Evolutionary conservation across 2,797 vertebrate species (phyloP), one percentile per base, ranked within the genome.

Genomic region (Ceryle rudis): DNA sequence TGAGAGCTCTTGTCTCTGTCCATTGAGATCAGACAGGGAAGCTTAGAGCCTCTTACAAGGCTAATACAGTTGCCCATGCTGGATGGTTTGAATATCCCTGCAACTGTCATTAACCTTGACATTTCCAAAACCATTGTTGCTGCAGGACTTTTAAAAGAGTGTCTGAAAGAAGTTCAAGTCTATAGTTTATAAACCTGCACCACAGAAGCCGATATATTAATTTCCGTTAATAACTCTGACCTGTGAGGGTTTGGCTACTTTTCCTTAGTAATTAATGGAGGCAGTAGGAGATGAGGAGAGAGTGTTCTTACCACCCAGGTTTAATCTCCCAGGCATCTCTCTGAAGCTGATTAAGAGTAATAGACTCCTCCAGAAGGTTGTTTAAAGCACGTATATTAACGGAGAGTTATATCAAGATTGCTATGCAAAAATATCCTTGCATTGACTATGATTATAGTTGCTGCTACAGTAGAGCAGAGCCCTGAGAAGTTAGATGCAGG

Each of bases 261-360:
- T 91, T 84, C 87, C 85, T 67, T 35, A 54, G 64, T 64, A 93
- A 92, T 91, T 95, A 86, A 55, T 26, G 22, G 67, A 95, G 80
- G 44, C 25, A 60, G 80, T 64, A 78, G 41, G 66, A 86, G 70
- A 62, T 73, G 81, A 88, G 65, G 33, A 85, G 51, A 75, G 46
- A 51, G 42, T 82, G 67, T 89, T 90, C 83, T 33, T 95, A 95
- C 93, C 95, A 92, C 95, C 93, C 95, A 96, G 79, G 60, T 93
- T 92, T 96, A 93, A 93, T 96, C 93, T 95, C 64, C 33, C 58
- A 75, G 41, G 42, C 73, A 96, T 96, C 88, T 96, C 93, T 96
- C 90, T 93, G 92, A 92, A 96, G 86, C 39, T 92, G 81, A 94
- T 86, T 84, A 90, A 75, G 58, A 69, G 61, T 71, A 78, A 90